Evolutionary conservation across 2,888 invertebrate species (phyloP).

Genomic region (Scrobipalpa costella): DNA sequence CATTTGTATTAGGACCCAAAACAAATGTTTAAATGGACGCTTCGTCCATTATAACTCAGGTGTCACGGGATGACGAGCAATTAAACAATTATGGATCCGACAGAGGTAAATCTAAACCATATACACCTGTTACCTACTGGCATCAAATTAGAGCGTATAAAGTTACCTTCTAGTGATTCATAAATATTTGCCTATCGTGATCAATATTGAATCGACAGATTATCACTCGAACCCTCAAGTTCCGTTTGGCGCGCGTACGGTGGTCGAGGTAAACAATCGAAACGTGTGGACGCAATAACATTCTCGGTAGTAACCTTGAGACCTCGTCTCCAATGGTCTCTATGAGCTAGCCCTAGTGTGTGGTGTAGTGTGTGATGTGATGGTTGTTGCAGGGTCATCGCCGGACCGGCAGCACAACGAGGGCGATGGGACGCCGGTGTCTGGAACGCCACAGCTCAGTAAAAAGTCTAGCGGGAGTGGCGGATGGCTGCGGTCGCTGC

Average conservation of each 20-base stretch:
- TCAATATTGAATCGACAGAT: constrained; percentile 47
- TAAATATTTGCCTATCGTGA: constrained; percentile 67
- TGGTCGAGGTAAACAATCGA: constrained; percentile 72
- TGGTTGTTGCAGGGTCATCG: constrained; percentile 78
- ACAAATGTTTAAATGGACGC: constrained; percentile 92
- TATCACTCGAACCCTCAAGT: constrained; percentile 46
- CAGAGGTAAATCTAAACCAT: constrained; percentile 89
- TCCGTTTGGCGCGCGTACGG: constrained; percentile 52
- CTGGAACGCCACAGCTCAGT: constrained; percentile 70
- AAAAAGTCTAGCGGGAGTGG: constrained; percentile 79
- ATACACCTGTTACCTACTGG: constrained; percentile 56
- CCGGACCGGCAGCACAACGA: constrained; percentile 79
- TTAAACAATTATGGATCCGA: constrained; percentile 94
- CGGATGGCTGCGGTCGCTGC: constrained; percentile 91
- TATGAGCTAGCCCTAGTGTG: constrained; percentile 49
- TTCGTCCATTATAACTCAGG: constrained; percentile 99
- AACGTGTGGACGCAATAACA: constrained; percentile 72
- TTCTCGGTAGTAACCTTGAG: constrained; percentile 71
- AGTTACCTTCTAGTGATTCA: constrained; percentile 69
- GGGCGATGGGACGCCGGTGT: constrained; percentile 77
- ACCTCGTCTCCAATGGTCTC: constrained; percentile 57
- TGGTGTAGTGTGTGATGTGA: constrained; percentile 47
- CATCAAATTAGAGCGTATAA: constrained; percentile 61
- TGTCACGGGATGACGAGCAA: constrained; percentile 98
- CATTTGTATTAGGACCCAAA: constrained; percentile 76